A percentile compares a stretch with the other conserved stretches of the same genome.
Evolutionary conservation across 2,113 vertebrate genomes (phyloP).

Genomic region (Podarcis muralis): DNA sequence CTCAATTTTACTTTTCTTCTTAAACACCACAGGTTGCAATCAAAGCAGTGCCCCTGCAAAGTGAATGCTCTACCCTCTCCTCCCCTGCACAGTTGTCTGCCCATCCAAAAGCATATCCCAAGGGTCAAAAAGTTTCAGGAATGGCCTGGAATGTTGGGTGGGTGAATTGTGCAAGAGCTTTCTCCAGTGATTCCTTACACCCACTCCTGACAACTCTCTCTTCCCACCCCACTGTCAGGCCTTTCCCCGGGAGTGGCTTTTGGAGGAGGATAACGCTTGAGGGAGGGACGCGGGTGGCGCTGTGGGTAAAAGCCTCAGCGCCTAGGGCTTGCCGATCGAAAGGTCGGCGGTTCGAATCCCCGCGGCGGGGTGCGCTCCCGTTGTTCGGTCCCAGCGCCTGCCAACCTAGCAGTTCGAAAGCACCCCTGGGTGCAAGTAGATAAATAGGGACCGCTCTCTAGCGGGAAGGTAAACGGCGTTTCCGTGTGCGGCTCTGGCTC

Average conservation of each 20-base stretch:
- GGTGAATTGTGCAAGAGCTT: background rate
- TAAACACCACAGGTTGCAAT: background rate
- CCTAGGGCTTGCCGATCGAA: too few relatives aligned
- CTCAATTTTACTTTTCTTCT: background rate
- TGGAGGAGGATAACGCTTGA: background rate
- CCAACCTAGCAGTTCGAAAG: too few relatives aligned
- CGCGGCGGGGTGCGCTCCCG: too few relatives aligned
- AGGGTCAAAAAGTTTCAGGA: background rate
- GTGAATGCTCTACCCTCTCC: background rate
- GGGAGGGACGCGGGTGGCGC: too few relatives aligned
- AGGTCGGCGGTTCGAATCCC: too few relatives aligned
- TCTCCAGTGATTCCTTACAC: background rate
- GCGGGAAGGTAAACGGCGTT: too few relatives aligned
- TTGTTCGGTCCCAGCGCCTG: too few relatives aligned
- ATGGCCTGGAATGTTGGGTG: background rate
- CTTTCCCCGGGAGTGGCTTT: background rate
- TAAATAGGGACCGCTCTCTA: too few relatives aligned
- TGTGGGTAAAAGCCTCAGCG: too few relatives aligned
- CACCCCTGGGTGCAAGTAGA: too few relatives aligned
- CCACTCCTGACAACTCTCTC: background rate
- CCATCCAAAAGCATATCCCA: background rate
- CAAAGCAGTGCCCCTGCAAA: background rate
- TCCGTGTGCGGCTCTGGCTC: too few relatives aligned
- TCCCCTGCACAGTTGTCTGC: background rate
- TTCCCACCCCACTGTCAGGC: background rate